Evolutionary conservation across 2,113 vertebrate species (phyloP).

Genomic region (Chrysemys picta): DNA sequence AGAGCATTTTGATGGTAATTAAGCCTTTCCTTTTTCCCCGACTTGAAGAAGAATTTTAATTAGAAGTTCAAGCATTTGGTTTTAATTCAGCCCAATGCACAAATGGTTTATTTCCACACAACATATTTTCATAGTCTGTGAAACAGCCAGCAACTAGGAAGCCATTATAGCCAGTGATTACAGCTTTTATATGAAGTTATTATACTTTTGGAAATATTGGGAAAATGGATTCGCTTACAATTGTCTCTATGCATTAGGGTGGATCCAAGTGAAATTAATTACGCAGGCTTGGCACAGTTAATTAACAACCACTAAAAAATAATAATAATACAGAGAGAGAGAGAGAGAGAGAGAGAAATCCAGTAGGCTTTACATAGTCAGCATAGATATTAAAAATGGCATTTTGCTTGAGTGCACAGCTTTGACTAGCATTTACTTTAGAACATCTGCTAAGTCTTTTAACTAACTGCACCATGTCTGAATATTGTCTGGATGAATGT

Average conservation of each 20-base stretch:
- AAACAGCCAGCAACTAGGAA: conserved; percentile 67
- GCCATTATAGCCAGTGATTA: conserved; percentile 66
- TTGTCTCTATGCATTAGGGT: background rate
- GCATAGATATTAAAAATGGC: conserved; percentile 3
- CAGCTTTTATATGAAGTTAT: conserved; percentile 60
- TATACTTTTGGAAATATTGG: conserved; percentile 42
- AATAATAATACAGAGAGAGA: background rate
- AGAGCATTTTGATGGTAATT: conserved; percentile 35
- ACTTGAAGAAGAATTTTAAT: conserved; percentile 67
- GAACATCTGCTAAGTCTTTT: conserved; percentile 62
- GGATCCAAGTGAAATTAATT: conserved; percentile 63
- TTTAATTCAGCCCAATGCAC: conserved; percentile 70
- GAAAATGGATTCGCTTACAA: conserved; percentile 37
- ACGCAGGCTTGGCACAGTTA: conserved; percentile 35
- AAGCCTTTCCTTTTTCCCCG: conserved; percentile 39
- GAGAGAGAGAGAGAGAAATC: background rate
- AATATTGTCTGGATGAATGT: conserved; percentile 17
- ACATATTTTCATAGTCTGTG: conserved; percentile 52
- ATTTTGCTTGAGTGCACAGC: conserved; percentile 7
- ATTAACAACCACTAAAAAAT: conserved; percentile 36
- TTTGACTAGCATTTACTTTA: conserved; percentile 32
- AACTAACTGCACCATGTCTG: conserved; percentile 22
- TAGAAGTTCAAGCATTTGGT: conserved; percentile 67
- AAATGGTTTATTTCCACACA: conserved; percentile 72
- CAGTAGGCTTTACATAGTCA: conserved; percentile 31